These are phyloP conservation scores for Chouioia cunea DNA, from an alignment of 2,888 invertebrate species.

Conservation along the genomic window DNA sequence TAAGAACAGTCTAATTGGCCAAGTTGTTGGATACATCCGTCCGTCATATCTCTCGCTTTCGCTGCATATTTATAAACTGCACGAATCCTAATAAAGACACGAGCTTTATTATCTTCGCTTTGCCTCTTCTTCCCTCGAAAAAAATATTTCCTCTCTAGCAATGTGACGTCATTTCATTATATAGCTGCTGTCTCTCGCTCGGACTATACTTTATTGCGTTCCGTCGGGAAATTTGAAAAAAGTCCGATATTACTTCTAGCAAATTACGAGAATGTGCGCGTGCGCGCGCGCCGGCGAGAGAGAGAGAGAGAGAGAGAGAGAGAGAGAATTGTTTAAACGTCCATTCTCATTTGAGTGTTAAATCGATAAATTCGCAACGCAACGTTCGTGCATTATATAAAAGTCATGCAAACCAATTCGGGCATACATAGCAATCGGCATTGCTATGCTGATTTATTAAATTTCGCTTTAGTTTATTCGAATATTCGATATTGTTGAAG, in stretches of 20 bases:
- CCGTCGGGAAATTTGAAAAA: conserved; percentile 42
- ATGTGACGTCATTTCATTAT: conserved; percentile 6
- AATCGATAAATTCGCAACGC: too few relatives aligned
- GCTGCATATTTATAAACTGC: conserved; percentile 32
- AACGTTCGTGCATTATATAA: too few relatives aligned
- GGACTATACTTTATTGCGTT: conserved; percentile 22
- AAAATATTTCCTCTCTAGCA: conserved; percentile 16
- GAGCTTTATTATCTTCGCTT: conserved; percentile 27
- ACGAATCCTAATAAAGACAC: conserved; percentile 35
- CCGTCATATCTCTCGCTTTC: background rate
- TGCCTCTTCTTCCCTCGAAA: conserved; percentile 11
- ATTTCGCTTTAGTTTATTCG: conserved; percentile 36
- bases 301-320: too few relatives aligned
- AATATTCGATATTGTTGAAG: conserved; percentile 32
- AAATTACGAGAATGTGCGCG: conserved; percentile 54
- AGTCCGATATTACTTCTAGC: background rate
- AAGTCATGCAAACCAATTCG: too few relatives aligned
- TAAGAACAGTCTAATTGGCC: too few relatives aligned
- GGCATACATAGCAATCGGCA: too few relatives aligned
- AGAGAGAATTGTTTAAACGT: too few relatives aligned
- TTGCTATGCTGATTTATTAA: conserved; percentile 34
- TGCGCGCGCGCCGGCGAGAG: conserved; percentile 5
- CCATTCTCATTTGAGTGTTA: too few relatives aligned
- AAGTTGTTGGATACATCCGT: background rate
- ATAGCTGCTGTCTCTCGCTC: background rate